Evolutionary conservation across 2,113 vertebrate genomes (phyloP).

Genomic region (Gorsachius goisagi): DNA sequence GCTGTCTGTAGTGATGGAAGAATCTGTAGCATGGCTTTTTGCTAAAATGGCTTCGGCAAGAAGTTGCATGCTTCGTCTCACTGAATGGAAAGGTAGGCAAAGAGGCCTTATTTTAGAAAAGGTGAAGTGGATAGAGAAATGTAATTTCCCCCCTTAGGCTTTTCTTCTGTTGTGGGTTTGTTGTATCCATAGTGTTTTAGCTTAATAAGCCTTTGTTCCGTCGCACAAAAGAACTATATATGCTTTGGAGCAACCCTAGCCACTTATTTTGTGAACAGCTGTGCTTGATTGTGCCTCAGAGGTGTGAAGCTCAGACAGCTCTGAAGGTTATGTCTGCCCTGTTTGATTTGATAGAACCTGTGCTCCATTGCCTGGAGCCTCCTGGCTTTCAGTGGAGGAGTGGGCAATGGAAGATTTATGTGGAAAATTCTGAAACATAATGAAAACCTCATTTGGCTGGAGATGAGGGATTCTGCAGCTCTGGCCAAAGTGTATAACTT

Average conservation of each 20-base stretch:
- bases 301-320: neutral
- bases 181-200: neutral
- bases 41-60: neutral
- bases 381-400: neutral
- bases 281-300: neutral
- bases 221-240: neutral
- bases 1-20: neutral
- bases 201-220: neutral
- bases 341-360: neutral
- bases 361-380: neutral
- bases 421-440: constrained; percentile 19
- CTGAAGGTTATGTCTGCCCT: neutral
- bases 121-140: neutral
- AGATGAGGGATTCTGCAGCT: neutral
- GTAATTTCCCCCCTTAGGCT: neutral
- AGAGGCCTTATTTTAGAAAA: neutral
- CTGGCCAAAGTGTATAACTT: neutral
- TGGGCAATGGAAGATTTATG: neutral
- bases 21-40: neutral
- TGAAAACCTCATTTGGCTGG: neutral
- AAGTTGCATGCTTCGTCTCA: neutral
- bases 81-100: neutral
- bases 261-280: neutral
- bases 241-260: neutral
- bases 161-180: neutral